A percentile compares a stretch with the other conserved stretches of the same genome.
Conservation (phyloP, 2,888 invertebrate species). For the Stenotaenia linearis region DNA sequence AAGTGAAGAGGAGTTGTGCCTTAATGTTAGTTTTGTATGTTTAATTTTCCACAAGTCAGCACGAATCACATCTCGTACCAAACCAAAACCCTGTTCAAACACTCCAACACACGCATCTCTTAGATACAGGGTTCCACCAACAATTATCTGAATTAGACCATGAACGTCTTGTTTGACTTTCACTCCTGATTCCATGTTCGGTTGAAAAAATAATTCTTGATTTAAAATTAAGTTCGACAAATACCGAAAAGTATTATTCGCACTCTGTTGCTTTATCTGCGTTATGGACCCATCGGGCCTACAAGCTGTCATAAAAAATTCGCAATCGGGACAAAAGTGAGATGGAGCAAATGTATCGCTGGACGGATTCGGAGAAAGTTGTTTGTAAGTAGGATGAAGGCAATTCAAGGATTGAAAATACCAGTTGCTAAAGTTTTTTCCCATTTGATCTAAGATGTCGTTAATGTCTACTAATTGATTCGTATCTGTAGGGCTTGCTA, state of each 20-base stretch:
- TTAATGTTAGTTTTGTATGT: conserved; percentile 47
- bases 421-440: conserved; percentile 57
- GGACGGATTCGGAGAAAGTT: not conserved
- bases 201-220: conserved; percentile 33
- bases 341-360: conserved; percentile 47
- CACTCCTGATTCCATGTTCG: conserved; percentile 51
- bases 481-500: not conserved
- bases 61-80: conserved; percentile 57
- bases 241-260: not conserved
- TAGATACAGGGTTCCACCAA: conserved; percentile 60
- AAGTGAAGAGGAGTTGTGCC: not conserved
- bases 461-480: not conserved
- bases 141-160: conserved; percentile 57
- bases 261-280: not conserved
- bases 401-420: conserved; percentile 53
- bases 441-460: conserved; percentile 49
- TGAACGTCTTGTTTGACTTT: conserved; percentile 57
- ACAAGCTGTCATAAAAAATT: conserved; percentile 30
- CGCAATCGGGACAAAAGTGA: conserved; percentile 57
- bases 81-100: conserved; percentile 61
- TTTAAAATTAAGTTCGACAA: conserved; percentile 28
- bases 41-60: conserved; percentile 66
- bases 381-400: conserved; percentile 21
- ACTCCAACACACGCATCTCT: conserved; percentile 54
- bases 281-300: not conserved